phyloP scores from a whole-genome alignment of 2,888 invertebrate species.

The Ypsolopha scabrella region DNA sequence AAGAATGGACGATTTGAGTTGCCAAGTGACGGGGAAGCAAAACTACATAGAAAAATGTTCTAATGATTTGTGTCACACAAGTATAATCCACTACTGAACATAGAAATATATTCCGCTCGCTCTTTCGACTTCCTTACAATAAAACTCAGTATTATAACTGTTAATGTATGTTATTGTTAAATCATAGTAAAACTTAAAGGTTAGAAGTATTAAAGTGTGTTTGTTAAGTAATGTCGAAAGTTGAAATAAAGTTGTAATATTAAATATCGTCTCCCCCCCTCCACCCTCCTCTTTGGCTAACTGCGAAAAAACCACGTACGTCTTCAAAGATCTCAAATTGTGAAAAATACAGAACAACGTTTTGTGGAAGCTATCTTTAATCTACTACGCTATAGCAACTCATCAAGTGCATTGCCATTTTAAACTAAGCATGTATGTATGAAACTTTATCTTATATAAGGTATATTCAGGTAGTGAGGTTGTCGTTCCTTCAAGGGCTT shows the following conservation, averaged over 20 bases:
- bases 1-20: slow-evolving; percentile 55
- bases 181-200: slow-evolving; percentile 4
- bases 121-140: slow-evolving; percentile 23
- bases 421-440: too few relatives aligned
- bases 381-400: too few relatives aligned
- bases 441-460: too few relatives aligned
- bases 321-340: neutral
- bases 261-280: neutral
- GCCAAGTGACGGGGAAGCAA: slow-evolving; percentile 63
- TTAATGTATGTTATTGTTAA: slow-evolving; percentile 21
- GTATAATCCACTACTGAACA: neutral
- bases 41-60: slow-evolving; percentile 19
- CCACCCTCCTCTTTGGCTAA: slow-evolving; percentile 34
- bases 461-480: too few relatives aligned
- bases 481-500: too few relatives aligned
- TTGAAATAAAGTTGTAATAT: neutral
- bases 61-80: neutral
- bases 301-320: slow-evolving; percentile 19
- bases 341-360: too few relatives aligned
- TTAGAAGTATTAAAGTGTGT: slow-evolving; percentile 17
- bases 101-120: slow-evolving; percentile 40
- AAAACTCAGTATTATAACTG: slow-evolving; percentile 49
- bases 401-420: too few relatives aligned
- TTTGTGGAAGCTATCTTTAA: too few relatives aligned
- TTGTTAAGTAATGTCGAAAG: neutral